Evolutionary conservation across 1,140 invertebrate genomes (phyloP).

Genomic region (Diachasma alloeum): DNA sequence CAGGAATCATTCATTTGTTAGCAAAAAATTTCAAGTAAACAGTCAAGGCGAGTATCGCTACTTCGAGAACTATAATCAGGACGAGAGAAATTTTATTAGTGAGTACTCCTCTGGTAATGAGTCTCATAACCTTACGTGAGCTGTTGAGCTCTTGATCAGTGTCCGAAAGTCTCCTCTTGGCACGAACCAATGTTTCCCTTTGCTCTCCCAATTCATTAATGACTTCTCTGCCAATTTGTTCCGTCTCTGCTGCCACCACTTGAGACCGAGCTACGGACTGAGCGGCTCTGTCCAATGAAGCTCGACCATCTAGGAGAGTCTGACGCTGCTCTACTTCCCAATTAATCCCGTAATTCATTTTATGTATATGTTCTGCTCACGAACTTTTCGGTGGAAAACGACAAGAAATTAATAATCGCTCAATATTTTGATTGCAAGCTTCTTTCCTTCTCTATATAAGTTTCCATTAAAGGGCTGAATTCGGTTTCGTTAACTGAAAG

Average conservation of each 20-base stretch:
- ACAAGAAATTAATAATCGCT: neutral
- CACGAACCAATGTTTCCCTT: slow-evolving; percentile 70
- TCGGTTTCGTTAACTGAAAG: too few species aligned
- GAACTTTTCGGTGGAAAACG: too few species aligned
- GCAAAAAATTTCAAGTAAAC: slow-evolving; percentile 70
- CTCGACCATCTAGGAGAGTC: slow-evolving; percentile 68
- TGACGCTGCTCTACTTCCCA: slow-evolving; percentile 66
- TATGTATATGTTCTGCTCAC: neutral
- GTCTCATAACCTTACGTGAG: slow-evolving; percentile 69
- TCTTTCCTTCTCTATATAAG: too few species aligned
- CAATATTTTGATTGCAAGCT: neutral
- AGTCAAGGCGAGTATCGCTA: slow-evolving; percentile 68
- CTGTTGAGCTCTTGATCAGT: slow-evolving; percentile 71
- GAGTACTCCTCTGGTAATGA: slow-evolving; percentile 71
- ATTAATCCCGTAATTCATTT: slow-evolving; percentile 57
- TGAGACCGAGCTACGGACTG: slow-evolving; percentile 76
- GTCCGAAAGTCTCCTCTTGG: slow-evolving; percentile 69
- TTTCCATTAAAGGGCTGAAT: too few species aligned
- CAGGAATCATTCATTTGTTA: slow-evolving; percentile 33
- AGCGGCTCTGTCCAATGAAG: slow-evolving; percentile 70
- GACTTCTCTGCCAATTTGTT: slow-evolving; percentile 80
- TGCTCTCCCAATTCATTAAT: slow-evolving; percentile 73
- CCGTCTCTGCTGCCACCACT: slow-evolving; percentile 79
- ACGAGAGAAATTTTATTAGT: slow-evolving; percentile 76
- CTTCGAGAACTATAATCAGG: slow-evolving; percentile 73